Evolutionary conservation across 2,797 vertebrate species (phyloP), one percentile per base, ranked within the genome.

Genomic region (Anguilla obscura): DNA sequence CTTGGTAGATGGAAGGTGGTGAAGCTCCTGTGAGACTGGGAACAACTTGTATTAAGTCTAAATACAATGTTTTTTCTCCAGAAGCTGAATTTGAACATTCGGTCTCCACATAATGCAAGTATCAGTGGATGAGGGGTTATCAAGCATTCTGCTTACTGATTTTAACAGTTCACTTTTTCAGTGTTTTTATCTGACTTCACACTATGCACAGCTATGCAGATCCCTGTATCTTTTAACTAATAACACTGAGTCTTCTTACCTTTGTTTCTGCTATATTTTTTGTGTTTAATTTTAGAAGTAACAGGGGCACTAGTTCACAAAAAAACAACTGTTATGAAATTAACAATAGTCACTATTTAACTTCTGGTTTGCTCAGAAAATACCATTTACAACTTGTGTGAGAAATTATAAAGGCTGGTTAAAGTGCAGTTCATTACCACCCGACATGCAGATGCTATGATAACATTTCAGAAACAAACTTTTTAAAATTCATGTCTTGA

Each of bases 11-110:
- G 36, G 56, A 84, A 84, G 30, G 30, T 18, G 79, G 10, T 84
- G 83, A 84, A 84, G 83, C 52, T 12, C n/a, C 5, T 33, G n/a
- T 84, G 83, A 58, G 52, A 84, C n/a, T 84, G 5, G 16, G 52
- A 84, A 56, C 27, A 0, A 82, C 45, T 45, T 40, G 24, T 80
- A 45, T 80, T 80, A 21, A 21, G 16, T 8, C 40, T 33, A 3
- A 76, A 76, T 76, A 5, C 21, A 14, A 27, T 36, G 27, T 36
- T 16, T 36, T 5, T 36, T 36, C 33, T 36, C 69, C 36, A 36
- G 74, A 45, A 79, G 30, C 74, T 18, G 14, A 79, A 36, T 74
- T 36, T 45, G 74, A 79, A 36, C 36, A 40, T 36, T 45, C 1
- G 12, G 71, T 45, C 18, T 40, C 74, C 12, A 79, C 16, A 45